phyloP scores from a whole-genome alignment of 2,888 invertebrate species.

The Euspilapteryx auroguttella region DNA sequence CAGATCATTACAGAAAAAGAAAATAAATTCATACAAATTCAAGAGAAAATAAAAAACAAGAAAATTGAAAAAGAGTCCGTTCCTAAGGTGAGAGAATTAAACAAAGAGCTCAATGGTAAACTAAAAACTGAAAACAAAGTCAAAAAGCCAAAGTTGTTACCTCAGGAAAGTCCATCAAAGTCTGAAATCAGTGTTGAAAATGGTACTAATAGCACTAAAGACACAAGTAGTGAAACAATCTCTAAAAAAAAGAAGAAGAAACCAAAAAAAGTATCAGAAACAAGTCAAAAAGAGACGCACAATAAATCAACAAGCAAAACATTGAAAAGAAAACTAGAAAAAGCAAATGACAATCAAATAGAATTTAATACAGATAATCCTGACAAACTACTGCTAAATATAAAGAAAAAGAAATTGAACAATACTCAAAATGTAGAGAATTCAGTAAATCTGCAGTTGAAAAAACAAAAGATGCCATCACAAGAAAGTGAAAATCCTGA shows the following conservation, averaged over 20 bases:
- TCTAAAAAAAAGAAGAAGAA: background rate
- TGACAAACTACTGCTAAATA: slow-evolving; percentile 24
- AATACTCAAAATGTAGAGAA: slow-evolving; percentile 20
- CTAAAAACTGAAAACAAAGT: too few species aligned
- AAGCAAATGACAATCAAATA: too few species aligned
- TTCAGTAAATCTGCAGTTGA: slow-evolving; percentile 16
- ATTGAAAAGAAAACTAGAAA: background rate
- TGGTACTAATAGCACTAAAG: background rate
- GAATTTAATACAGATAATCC: too few species aligned
- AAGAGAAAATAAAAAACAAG: too few species aligned
- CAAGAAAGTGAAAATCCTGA: slow-evolving; percentile 6
- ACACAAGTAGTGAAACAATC: background rate
- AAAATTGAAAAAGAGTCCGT: too few species aligned
- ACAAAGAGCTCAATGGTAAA: too few species aligned
- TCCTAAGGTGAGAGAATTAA: too few species aligned
- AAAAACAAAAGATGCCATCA: too few species aligned
- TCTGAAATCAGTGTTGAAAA: background rate
- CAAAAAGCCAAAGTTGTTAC: too few species aligned
- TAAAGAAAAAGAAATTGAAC: slow-evolving; percentile 27
- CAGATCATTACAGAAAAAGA: too few species aligned
- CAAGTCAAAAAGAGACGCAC: background rate
- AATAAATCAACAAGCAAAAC: background rate
- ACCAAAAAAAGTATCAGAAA: background rate
- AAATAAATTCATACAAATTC: too few species aligned
- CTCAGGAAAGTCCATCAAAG: too few species aligned